Base-by-base conservation (phyloP, 2,888 invertebrate species). In the Tetropium fuscum region DNA sequence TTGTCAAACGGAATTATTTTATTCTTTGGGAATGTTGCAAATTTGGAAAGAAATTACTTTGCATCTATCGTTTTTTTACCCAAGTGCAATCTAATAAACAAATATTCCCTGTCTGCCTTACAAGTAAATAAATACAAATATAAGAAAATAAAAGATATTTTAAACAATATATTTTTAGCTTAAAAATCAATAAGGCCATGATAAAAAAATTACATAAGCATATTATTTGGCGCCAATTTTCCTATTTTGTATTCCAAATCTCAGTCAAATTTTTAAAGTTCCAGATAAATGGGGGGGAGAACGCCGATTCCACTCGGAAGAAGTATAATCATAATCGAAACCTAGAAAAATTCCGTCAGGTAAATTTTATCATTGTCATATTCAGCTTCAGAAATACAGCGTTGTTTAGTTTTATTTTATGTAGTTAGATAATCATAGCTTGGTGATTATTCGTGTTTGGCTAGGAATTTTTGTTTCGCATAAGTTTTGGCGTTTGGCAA, bases 261-360 rank as follows among this genome's bases (percentile, higher is more conserved):
- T 32, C 15, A 34, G 34, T 34, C 11, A 34, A 34, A 15, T 34
- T 34, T 34, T 34, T 34, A 34, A 34, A 34, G 2, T 34, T 34
- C 34, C 34, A 34, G 34, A 34, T 34, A 34, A 34, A 34, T 34
- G 34, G 34, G 34, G 32, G 32, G 34, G 34, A 34, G 34, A 34
- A 4, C 34, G 34, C 2, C 34, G 34, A 13, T 34, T 34, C 34
- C 11, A 34, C 34, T 34, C 34, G 3, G 34, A 34, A 34, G 34
- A 34, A 11, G 13, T 34, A 11, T 34, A 34, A 34, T 13, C 34
- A 8, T 34, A 34, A 34, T 15, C 5, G 34, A 34, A 13, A 34
- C 15, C 34, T 34, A 3, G 30, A 30, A 30, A 30, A 30, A 34
- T 7, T 8, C 30, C 34, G 15, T 11, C 34, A 34, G 34, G 34